These are phyloP conservation scores for Drosophila meridionalis DNA, from an alignment of 2,888 invertebrate species.

Conservation along the genomic window DNA sequence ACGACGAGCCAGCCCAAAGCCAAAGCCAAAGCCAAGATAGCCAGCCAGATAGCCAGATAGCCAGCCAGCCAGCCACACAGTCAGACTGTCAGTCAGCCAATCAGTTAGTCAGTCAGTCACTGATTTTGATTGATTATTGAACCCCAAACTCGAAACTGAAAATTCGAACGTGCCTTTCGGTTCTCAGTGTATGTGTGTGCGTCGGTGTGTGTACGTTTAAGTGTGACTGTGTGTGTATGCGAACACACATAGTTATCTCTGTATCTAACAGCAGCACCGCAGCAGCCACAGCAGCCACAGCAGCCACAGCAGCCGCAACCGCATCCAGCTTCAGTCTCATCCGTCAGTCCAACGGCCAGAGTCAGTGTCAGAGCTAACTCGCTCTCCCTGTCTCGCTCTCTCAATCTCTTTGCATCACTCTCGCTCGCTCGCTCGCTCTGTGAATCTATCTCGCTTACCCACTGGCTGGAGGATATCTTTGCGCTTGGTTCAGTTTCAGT, in stretches of 20 bases:
- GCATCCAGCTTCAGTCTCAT: constrained; percentile 51
- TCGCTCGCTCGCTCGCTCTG: constrained; percentile 36
- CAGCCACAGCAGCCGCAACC: constrained; percentile 34
- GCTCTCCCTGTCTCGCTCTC: constrained; percentile 6
- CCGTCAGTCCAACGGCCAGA: constrained; percentile 44
- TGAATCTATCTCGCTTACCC: constrained; percentile 24
- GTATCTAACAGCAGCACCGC: constrained; percentile 63
- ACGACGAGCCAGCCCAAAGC: constrained; percentile 65
- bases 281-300: constrained; percentile 21
- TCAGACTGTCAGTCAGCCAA: constrained; percentile 29
- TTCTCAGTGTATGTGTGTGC: not conserved
- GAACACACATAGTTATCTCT: constrained; percentile 40
- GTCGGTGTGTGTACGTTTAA: not conserved
- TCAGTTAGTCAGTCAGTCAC: constrained; percentile 35
- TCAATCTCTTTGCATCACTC: not conserved
- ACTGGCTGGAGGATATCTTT: constrained; percentile 74
- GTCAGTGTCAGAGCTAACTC: constrained; percentile 57
- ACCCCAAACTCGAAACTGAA: constrained; percentile 61
- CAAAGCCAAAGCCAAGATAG: constrained; percentile 48
- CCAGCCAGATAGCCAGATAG: constrained; percentile 37
- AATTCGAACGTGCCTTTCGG: constrained; percentile 39
- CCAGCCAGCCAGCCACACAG: constrained; percentile 23
- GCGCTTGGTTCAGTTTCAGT: constrained; percentile 75
- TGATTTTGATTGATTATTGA: constrained; percentile 75
- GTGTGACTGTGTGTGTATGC: constrained; percentile 1